These are phyloP conservation scores for Acleris literana DNA, from an alignment of 2,888 invertebrate species.

Conservation along the genomic window DNA sequence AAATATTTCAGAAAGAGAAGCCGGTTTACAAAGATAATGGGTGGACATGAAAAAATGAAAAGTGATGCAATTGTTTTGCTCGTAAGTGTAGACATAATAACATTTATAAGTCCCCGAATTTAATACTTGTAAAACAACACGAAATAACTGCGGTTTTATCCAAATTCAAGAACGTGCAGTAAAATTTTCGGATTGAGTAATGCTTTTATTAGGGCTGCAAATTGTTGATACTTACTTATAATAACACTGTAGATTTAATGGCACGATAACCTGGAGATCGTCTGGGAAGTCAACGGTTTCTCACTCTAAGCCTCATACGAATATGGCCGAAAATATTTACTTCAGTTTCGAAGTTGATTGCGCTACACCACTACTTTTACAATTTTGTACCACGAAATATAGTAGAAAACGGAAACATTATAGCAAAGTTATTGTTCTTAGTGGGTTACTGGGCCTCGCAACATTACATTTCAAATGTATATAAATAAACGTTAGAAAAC, in stretches of 20 bases:
- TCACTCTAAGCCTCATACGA: background rate
- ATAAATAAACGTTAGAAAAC: background rate
- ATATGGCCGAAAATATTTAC: background rate
- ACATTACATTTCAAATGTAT: slow-evolving; percentile 4
- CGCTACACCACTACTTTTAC: slow-evolving; percentile 14
- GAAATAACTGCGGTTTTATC: too few relatives aligned
- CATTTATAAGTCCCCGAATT: too few relatives aligned
- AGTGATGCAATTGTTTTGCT: too few relatives aligned
- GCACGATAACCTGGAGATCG: background rate
- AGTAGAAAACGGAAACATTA: slow-evolving; percentile 28
- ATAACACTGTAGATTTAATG: background rate
- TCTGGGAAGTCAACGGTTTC: background rate
- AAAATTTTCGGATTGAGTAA: background rate
- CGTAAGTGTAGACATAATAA: too few relatives aligned
- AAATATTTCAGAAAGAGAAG: too few relatives aligned
- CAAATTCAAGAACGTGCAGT: too few relatives aligned
- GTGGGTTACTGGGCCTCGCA: background rate
- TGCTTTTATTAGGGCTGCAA: background rate
- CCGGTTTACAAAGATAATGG: too few relatives aligned
- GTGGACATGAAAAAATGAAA: too few relatives aligned
- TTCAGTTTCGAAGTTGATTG: background rate
- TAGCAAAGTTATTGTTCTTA: slow-evolving; percentile 19
- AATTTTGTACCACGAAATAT: slow-evolving; percentile 10
- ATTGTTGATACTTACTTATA: background rate
- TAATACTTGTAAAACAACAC: too few relatives aligned